Evolutionary conservation across 2,888 invertebrate species (phyloP).

Genomic region (Lagria hirta): DNA sequence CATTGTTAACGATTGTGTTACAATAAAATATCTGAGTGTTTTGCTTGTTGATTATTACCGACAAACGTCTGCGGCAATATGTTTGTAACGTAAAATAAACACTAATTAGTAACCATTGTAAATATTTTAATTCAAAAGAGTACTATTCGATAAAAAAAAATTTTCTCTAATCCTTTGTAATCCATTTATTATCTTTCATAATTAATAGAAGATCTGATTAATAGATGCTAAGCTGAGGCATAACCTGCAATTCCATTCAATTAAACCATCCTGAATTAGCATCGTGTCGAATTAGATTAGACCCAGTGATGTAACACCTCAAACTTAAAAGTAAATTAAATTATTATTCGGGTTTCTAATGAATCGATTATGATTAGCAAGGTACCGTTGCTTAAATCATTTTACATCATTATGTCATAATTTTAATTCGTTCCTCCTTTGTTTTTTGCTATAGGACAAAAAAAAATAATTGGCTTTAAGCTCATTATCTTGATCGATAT

Average conservation of each 20-base stretch:
- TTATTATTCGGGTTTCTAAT: slow-evolving; percentile 17
- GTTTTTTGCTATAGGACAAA: slow-evolving; percentile 3
- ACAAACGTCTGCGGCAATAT: too few relatives aligned
- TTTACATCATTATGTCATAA: slow-evolving; percentile 18
- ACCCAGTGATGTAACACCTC: slow-evolving; percentile 5
- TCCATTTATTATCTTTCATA: too few relatives aligned
- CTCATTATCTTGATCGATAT: slow-evolving; percentile 23
- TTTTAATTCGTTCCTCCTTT: slow-evolving; percentile 15
- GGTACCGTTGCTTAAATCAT: slow-evolving; percentile 4
- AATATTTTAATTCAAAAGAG: too few relatives aligned
- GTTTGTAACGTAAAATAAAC: too few relatives aligned
- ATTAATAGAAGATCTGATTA: slow-evolving; percentile 15
- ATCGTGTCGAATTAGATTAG: slow-evolving; percentile 14
- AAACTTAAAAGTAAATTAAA: slow-evolving; percentile 14
- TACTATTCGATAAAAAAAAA: too few relatives aligned
- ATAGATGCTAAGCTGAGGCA: slow-evolving; percentile 7
- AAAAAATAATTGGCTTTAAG: slow-evolving; percentile 2
- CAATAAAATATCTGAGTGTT: too few relatives aligned
- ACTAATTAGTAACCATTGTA: too few relatives aligned
- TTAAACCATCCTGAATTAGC: slow-evolving; percentile 4
- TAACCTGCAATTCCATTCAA: slow-evolving; percentile 19
- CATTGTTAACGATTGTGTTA: too few relatives aligned
- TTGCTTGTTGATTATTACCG: too few relatives aligned
- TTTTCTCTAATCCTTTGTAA: too few relatives aligned
- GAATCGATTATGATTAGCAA: slow-evolving; percentile 16